Evolutionary conservation across 2,888 invertebrate genomes (phyloP).

Genomic region (Ornithoptera priamus): DNA sequence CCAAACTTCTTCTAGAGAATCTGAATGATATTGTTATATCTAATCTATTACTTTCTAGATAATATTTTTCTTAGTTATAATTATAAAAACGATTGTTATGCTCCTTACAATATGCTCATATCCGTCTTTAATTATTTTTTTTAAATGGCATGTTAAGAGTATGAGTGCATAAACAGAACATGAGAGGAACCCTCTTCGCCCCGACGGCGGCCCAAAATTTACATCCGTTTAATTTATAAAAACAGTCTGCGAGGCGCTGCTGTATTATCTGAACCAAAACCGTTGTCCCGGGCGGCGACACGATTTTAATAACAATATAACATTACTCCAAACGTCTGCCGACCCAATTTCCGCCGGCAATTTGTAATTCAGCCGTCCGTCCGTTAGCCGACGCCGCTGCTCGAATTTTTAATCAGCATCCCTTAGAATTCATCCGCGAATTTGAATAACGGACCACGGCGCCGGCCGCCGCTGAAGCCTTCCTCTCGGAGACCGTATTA

Average conservation of each 20-base stretch:
- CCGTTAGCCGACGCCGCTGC: conserved; percentile 37
- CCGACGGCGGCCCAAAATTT: background rate
- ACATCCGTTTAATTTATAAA: conserved; percentile 14
- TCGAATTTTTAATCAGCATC: conserved; percentile 67
- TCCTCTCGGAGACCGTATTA: conserved; percentile 41
- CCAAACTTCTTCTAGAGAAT: too few species aligned
- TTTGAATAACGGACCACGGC: conserved; percentile 56
- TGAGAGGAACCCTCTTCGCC: background rate
- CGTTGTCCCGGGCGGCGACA: conserved; percentile 35
- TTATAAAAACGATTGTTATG: too few species aligned
- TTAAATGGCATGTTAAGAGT: too few species aligned
- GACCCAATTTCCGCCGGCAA: conserved; percentile 43
- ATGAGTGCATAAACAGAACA: too few species aligned
- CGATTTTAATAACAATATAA: conserved; percentile 43
- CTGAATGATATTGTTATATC: too few species aligned
- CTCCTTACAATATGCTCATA: too few species aligned
- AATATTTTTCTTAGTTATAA: too few species aligned
- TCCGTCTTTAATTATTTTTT: too few species aligned
- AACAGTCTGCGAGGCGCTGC: conserved; percentile 15
- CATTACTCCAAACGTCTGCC: conserved; percentile 40
- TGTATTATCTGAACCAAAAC: conserved; percentile 30
- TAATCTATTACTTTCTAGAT: too few species aligned
- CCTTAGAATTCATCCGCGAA: conserved; percentile 50
- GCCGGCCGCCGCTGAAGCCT: conserved; percentile 43
- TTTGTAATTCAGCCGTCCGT: conserved; percentile 46